Percentiles rank a stretch among this genome's conserved stretches.
Evolutionary conservation across 2,113 vertebrate species (phyloP).

Genomic region (Athene cunicularia): DNA sequence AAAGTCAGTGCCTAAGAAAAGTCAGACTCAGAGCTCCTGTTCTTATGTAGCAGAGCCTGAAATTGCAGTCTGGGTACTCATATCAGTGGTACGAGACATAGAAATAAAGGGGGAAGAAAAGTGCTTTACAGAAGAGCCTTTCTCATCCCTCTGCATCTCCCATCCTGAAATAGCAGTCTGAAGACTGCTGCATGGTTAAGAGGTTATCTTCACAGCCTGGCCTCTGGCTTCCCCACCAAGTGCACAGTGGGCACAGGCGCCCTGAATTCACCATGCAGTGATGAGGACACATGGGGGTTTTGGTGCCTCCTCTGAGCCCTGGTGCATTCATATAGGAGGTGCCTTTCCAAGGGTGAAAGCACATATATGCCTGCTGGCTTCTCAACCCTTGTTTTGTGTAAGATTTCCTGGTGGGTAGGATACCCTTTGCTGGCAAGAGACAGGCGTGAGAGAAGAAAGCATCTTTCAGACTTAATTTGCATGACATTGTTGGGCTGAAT

Average conservation of each 20-base stretch:
- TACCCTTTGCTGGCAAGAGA: not conserved
- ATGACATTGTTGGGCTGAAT: not conserved
- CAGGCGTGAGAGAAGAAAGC: not conserved
- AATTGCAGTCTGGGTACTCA: not conserved
- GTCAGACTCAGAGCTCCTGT: not conserved
- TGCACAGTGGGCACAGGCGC: not conserved
- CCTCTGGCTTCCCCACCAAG: not conserved
- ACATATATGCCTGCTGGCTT: not conserved
- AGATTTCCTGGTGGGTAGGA: not conserved
- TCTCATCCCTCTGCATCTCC: not conserved
- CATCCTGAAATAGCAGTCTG: not conserved
- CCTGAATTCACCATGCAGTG: not conserved
- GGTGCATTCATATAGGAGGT: not conserved
- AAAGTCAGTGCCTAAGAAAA: not conserved
- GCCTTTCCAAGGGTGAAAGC: not conserved
- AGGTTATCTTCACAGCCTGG: not conserved
- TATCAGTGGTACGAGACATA: not conserved
- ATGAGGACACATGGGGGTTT: fast-evolving
- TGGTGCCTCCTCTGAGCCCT: not conserved
- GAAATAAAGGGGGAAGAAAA: not conserved
- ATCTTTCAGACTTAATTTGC: not conserved
- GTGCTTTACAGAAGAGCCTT: not conserved
- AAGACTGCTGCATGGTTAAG: not conserved
- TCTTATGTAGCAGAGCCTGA: not conserved
- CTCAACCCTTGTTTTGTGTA: not conserved